These are phyloP conservation scores for Stylophora pistillata DNA, from an alignment of 64 coral and sea anemone genomes.

Conservation along the genomic window DNA sequence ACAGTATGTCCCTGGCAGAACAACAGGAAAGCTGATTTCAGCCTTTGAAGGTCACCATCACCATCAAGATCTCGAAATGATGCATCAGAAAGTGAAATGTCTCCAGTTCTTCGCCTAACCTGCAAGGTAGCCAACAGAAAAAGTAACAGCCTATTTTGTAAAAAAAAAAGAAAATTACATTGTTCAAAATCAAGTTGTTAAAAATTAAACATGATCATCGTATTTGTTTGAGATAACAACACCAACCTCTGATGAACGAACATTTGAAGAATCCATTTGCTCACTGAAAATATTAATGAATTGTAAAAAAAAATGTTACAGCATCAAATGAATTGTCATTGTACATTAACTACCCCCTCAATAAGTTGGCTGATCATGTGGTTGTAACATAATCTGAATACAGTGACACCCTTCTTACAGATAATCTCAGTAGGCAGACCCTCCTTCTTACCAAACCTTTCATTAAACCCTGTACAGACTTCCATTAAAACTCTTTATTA, in stretches of 20 bases:
- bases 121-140: neutral
- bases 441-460: no score
- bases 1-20: constrained; percentile 94
- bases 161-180: no score
- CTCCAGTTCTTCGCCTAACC: neutral
- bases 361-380: no score
- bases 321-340: no score
- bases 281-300: constrained; percentile 5
- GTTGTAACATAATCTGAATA: no score
- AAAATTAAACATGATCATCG: no score
- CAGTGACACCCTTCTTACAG: no score
- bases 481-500: no score
- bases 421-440: no score
- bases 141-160: neutral
- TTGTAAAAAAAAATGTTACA: neutral
- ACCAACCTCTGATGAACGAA: constrained; percentile 13
- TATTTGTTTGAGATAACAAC: no score
- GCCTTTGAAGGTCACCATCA: constrained; percentile 49
- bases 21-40: constrained; percentile 84
- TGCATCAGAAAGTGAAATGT: constrained; percentile 13
- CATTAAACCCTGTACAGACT: no score
- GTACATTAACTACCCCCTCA: no score
- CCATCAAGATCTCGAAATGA: constrained; percentile 29
- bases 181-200: neutral
- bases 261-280: neutral